phyloP scores from a whole-genome alignment of 2,888 invertebrate genomes.

The Mallateleia sp. region DNA sequence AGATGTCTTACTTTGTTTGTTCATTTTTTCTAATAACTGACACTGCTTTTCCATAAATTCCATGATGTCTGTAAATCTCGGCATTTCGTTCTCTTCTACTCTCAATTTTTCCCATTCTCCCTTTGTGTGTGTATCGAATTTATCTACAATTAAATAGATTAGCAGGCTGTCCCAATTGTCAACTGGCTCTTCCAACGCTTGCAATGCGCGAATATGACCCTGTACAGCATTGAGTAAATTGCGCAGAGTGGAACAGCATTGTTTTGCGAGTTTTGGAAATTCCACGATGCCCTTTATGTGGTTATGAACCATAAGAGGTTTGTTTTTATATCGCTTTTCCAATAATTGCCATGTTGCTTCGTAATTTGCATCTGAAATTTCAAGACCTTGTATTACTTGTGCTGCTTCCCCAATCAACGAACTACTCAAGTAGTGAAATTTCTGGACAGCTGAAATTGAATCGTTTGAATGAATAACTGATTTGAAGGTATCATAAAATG shows the following conservation, averaged over 20 bases:
- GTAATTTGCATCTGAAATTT: slow-evolving; percentile 75
- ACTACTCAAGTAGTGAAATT: too few species aligned
- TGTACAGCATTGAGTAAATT: slow-evolving; percentile 70
- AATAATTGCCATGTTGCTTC: slow-evolving; percentile 71
- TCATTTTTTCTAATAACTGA: slow-evolving; percentile 35
- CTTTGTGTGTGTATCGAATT: slow-evolving; percentile 75
- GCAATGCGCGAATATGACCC: slow-evolving; percentile 73
- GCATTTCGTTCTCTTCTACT: slow-evolving; percentile 9
- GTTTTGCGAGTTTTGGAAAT: slow-evolving; percentile 54
- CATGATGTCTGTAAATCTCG: slow-evolving; percentile 12
- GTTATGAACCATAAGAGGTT: slow-evolving; percentile 73
- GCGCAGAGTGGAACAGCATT: slow-evolving; percentile 54
- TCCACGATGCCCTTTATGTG: slow-evolving; percentile 72
- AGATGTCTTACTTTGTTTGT: slow-evolving; percentile 16
- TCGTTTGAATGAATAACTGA: slow-evolving; percentile 79
- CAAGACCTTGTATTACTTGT: slow-evolving; percentile 70
- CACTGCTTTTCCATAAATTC: slow-evolving; percentile 39
- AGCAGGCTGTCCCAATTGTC: slow-evolving; percentile 79
- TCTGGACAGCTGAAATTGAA: too few species aligned
- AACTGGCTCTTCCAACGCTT: slow-evolving; percentile 75
- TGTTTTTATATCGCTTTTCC: slow-evolving; percentile 68
- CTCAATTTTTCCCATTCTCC: slow-evolving; percentile 76
- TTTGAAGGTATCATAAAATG: slow-evolving; percentile 75
- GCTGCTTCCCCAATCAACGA: too few species aligned
- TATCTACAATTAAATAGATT: slow-evolving; percentile 76